These are phyloP conservation scores for Anthophora plumipes DNA, from an alignment of 2,888 invertebrate genomes.

Conservation along the genomic window DNA sequence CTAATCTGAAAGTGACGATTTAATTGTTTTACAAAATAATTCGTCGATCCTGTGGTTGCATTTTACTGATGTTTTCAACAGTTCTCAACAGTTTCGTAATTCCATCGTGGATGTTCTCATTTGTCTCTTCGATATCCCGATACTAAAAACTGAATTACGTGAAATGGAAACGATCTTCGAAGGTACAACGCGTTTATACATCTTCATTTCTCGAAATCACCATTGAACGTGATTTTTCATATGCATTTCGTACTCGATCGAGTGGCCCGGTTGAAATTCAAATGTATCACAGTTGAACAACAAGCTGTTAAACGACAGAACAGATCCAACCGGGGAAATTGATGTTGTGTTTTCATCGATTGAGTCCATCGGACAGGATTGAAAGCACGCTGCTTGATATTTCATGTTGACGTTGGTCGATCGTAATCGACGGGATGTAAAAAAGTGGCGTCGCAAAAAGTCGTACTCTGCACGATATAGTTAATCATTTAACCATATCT, in stretches of 20 bases:
- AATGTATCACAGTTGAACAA: neutral
- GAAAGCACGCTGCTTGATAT: too few relatives aligned
- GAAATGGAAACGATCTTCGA: neutral
- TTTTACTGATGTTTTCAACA: neutral
- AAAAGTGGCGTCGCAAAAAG: neutral
- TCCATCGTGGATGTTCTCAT: neutral
- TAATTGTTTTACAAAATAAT: too few relatives aligned
- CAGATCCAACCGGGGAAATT: neutral
- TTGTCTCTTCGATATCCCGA: too few relatives aligned
- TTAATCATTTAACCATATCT: neutral
- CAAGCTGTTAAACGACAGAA: neutral
- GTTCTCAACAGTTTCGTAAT: neutral
- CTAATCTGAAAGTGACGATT: too few relatives aligned
- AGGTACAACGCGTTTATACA: neutral
- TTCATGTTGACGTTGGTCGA: neutral
- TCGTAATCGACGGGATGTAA: neutral
- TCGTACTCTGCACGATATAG: neutral
- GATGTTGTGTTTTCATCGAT: neutral
- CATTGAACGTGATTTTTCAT: too few relatives aligned
- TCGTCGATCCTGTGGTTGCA: neutral
- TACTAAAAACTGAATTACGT: too few relatives aligned
- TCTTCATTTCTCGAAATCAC: too few relatives aligned
- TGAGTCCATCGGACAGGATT: neutral
- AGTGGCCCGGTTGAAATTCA: neutral
- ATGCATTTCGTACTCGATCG: too few relatives aligned